Conservation (phyloP, 2,113 vertebrate species). For the Zapus hudsonius region DNA sequence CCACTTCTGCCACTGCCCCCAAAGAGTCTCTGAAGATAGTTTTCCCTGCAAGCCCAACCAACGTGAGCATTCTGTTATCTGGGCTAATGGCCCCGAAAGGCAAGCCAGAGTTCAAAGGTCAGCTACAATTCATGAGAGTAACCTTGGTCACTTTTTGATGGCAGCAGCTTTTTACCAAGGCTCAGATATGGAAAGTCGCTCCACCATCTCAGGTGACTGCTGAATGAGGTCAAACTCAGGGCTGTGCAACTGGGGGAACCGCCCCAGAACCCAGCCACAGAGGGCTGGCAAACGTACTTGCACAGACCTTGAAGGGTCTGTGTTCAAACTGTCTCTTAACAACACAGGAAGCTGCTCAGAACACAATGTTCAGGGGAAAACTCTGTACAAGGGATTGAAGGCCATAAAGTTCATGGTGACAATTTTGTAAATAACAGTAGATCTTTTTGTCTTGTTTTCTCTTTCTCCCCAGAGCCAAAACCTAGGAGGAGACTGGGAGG, state of each 20-base stretch:
- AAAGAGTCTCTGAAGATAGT: not conserved
- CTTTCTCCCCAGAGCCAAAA: fast-evolving
- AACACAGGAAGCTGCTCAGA: not conserved
- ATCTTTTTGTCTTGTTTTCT: not conserved
- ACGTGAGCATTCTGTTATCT: no score
- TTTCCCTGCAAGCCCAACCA: not conserved
- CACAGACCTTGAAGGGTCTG: fast-evolving
- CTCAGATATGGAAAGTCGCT: not conserved
- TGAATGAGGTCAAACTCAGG: not conserved
- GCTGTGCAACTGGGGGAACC: not conserved
- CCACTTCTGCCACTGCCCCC: not conserved
- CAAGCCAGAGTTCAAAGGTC: not conserved
- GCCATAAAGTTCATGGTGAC: not conserved
- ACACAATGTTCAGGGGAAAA: not conserved
- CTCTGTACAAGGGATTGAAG: not conserved
- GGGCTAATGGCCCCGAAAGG: not conserved
- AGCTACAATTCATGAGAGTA: not conserved
- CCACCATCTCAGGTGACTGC: not conserved
- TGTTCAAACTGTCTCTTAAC: not conserved
- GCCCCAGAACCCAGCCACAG: not conserved
- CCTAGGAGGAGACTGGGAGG: not conserved
- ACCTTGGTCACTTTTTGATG: not conserved
- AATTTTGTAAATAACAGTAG: not conserved
- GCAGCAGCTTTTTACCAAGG: conserved; percentile 25
- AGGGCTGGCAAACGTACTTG: not conserved